Evolutionary conservation across 2,888 invertebrate species (phyloP).

Genomic region (Trichopria drosophilae): DNA sequence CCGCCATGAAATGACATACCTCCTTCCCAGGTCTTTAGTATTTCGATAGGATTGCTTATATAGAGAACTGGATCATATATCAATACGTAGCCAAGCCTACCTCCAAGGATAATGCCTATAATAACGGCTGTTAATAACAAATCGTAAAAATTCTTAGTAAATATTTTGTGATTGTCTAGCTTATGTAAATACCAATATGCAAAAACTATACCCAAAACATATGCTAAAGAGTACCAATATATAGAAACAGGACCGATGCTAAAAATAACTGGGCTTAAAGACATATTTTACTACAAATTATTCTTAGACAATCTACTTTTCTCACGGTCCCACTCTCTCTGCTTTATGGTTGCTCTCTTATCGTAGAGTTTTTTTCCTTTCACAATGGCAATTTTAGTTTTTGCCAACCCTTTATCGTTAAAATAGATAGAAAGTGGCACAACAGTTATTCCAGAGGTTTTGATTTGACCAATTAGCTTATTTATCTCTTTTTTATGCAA

Average conservation of each 20-base stretch:
- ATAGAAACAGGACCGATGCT: slow-evolving; percentile 2
- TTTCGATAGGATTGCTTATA: slow-evolving; percentile 11
- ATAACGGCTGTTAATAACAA: slow-evolving; percentile 5
- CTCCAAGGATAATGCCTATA: slow-evolving; percentile 17
- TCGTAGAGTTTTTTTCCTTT: slow-evolving; percentile 19
- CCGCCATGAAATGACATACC: slow-evolving; percentile 23
- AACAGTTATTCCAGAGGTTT: slow-evolving; percentile 9
- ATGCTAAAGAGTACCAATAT: slow-evolving; percentile 9
- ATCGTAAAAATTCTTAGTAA: slow-evolving; percentile 6
- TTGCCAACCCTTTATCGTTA: slow-evolving; percentile 13
- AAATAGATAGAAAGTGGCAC: slow-evolving; percentile 17
- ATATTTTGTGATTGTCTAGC: slow-evolving; percentile 1
- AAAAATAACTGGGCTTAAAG: no score
- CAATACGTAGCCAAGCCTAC: slow-evolving; percentile 18
- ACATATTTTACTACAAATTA: no score
- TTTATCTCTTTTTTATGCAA: slow-evolving; percentile 22
- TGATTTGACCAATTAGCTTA: slow-evolving; percentile 14
- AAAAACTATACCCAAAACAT: slow-evolving; percentile 5
- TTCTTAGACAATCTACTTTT: slow-evolving; percentile 15
- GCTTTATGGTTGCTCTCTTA: slow-evolving; percentile 21
- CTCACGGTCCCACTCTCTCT: slow-evolving; percentile 15
- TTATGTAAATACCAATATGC: slow-evolving; percentile 3
- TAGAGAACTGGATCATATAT: slow-evolving; percentile 13
- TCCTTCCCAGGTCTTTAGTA: slow-evolving; percentile 15
- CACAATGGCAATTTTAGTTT: slow-evolving; percentile 15